phyloP scores from a whole-genome alignment of 2,797 vertebrate species.

The Tadarida brasiliensis region DNA sequence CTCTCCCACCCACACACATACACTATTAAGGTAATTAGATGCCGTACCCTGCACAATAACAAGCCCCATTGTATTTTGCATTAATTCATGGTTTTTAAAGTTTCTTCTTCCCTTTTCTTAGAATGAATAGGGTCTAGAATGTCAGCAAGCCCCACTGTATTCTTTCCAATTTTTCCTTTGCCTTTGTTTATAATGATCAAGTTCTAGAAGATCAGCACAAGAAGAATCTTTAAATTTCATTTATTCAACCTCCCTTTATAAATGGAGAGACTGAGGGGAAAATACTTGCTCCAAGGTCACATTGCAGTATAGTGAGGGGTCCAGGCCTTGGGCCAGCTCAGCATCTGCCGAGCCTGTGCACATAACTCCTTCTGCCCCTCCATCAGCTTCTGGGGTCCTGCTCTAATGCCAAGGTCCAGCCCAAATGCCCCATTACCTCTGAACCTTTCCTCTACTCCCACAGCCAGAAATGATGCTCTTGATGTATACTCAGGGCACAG shows the following conservation, averaged over 20 bases:
- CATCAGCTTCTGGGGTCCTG: not conserved
- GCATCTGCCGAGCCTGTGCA: accelerated
- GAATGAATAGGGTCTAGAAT: not conserved
- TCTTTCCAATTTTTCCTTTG: not conserved
- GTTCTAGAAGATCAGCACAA: not conserved
- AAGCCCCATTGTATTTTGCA: not conserved
- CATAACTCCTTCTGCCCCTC: not conserved
- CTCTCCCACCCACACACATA: not conserved
- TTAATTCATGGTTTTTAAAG: not conserved
- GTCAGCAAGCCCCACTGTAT: not conserved
- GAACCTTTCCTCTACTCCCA: not conserved
- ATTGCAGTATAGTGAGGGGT: too few species aligned
- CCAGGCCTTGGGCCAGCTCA: not conserved
- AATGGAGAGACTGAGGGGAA: not conserved
- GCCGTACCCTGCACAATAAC: not conserved
- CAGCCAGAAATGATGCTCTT: not conserved
- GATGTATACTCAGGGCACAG: not conserved
- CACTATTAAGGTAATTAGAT: too few species aligned
- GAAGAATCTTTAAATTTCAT: not conserved
- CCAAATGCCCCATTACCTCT: not conserved
- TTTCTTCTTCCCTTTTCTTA: not conserved
- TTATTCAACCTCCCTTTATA: not conserved
- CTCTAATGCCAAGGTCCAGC: not conserved
- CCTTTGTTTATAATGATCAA: not conserved
- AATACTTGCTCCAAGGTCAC: not conserved